These are phyloP conservation scores for Trichogramma evanescens DNA, from an alignment of 2,888 invertebrate genomes.

Conservation along the genomic window DNA sequence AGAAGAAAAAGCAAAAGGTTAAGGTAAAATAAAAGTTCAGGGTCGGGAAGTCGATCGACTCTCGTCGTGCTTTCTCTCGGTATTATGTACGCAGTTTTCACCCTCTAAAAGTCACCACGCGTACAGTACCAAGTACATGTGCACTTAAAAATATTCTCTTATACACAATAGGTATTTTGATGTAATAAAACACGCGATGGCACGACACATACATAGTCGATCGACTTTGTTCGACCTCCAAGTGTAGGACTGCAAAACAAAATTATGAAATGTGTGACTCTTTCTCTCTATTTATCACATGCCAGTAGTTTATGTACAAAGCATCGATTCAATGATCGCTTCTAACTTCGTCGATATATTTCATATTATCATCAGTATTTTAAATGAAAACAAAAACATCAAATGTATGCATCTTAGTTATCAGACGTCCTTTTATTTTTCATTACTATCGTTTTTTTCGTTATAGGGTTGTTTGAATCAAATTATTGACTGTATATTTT, in stretches of 20 bases:
- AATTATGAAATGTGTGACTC: constrained; percentile 27
- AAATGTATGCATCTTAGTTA: constrained; percentile 11
- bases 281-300: neutral
- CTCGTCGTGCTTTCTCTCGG: constrained; percentile 13
- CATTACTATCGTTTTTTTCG: constrained; percentile 7
- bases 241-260: constrained; percentile 9
- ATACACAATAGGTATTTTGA: no score
- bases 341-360: constrained; percentile 1
- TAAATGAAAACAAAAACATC: constrained; percentile 1
- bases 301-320: constrained; percentile 25
- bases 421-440: constrained; percentile 29
- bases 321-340: constrained; percentile 38
- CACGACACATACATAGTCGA: constrained; percentile 22
- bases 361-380: neutral
- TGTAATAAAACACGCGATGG: no score
- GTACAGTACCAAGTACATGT: no score
- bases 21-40: constrained; percentile 29
- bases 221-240: constrained; percentile 29
- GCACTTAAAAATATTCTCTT: no score
- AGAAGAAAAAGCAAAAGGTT: constrained; percentile 17
- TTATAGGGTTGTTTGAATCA: no score
- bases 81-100: neutral
- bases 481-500: no score
- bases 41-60: constrained; percentile 33
- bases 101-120: no score